These are phyloP conservation scores for Heterohyrax brucei DNA, from an alignment of 2,797 vertebrate genomes.

Conservation along the genomic window DNA sequence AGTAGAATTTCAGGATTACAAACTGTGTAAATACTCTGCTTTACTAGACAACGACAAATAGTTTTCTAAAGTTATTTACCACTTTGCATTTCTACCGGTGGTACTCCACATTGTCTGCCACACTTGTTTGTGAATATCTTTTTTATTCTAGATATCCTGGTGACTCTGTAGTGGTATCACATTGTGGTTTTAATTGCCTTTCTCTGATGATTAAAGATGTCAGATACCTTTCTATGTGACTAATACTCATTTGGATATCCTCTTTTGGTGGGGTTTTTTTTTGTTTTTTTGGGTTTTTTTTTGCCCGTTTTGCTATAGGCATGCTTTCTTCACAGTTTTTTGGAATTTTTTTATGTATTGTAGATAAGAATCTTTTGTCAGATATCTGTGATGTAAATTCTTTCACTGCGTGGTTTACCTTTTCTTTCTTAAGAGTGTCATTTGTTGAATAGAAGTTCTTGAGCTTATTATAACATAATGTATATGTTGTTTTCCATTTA, in stretches of 20 bases:
- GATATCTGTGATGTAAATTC: neutral
- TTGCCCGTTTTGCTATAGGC: neutral
- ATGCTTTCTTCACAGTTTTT: conserved; percentile 1
- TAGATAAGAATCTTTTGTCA: conserved; percentile 22
- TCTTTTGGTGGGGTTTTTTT: neutral
- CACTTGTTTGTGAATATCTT: neutral
- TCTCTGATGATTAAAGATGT: neutral
- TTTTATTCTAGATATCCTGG: conserved; percentile 18
- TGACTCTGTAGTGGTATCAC: neutral
- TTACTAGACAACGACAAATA: neutral
- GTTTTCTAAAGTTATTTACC: neutral
- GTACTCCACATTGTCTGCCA: neutral
- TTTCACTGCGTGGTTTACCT: neutral
- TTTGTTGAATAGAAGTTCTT: conserved; percentile 21
- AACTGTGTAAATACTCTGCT: neutral
- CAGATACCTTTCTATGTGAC: neutral
- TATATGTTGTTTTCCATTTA: neutral
- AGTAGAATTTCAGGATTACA: conserved; percentile 3
- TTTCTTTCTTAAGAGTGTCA: conserved; percentile 13
- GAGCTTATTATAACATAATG: conserved; percentile 30
- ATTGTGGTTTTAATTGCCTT: conserved; percentile 17
- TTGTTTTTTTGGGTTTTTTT: too few species aligned
- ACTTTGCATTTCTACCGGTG: neutral
- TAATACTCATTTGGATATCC: neutral
- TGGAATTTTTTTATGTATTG: neutral